These are phyloP conservation scores for Bos taurus DNA, from an alignment of 2,113 vertebrate genomes.

Conservation along the genomic window DNA sequence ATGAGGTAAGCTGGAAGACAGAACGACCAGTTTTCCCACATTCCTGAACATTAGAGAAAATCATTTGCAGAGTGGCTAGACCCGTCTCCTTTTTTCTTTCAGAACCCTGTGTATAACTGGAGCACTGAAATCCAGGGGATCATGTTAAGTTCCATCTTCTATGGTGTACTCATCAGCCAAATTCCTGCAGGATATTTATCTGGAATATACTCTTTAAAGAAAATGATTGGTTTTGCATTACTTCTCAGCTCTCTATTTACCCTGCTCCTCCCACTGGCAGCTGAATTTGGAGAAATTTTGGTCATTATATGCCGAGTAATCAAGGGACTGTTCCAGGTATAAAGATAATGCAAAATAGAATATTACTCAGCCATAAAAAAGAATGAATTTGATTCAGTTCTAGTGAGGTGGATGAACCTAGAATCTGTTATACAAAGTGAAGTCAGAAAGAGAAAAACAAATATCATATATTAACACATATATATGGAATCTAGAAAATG, in stretches of 20 bases:
- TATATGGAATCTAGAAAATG: not conserved
- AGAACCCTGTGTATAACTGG: slow-evolving; percentile 59
- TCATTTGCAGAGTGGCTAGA: not conserved
- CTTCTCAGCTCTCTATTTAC: slow-evolving; percentile 79
- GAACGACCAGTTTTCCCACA: not conserved
- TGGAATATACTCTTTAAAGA: slow-evolving; percentile 77
- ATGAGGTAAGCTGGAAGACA: not conserved
- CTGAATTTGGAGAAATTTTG: slow-evolving; percentile 26
- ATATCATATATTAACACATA: not conserved
- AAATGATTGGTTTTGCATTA: slow-evolving; percentile 79
- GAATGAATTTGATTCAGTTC: not conserved
- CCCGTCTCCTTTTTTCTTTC: not conserved
- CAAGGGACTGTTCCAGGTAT: slow-evolving; percentile 58
- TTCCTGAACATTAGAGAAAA: not conserved
- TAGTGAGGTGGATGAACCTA: not conserved
- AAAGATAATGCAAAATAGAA: not conserved
- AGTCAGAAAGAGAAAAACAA: not conserved
- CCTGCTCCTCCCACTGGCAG: slow-evolving; percentile 82
- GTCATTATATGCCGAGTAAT: slow-evolving; percentile 27
- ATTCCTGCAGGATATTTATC: slow-evolving; percentile 84
- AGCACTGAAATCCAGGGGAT: slow-evolving; percentile 77
- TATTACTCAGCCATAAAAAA: not conserved
- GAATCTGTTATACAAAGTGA: not conserved
- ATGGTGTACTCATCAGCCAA: slow-evolving; percentile 81
- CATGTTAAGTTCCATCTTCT: slow-evolving; percentile 84